These are phyloP conservation scores for Cottoperca gobio DNA, from an alignment of 2,797 vertebrate genomes.

Conservation along the genomic window DNA sequence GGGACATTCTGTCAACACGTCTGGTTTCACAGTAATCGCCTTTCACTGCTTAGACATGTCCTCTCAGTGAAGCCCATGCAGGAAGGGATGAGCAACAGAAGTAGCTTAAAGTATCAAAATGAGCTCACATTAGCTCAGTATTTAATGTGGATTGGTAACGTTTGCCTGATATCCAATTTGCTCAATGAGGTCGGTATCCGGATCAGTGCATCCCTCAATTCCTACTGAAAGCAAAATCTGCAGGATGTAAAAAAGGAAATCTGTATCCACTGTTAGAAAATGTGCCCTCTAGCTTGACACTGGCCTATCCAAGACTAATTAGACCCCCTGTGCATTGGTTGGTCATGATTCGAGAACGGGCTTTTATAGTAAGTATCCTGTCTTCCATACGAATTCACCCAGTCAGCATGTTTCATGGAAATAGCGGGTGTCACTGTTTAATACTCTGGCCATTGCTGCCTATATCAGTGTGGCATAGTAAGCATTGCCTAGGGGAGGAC, in stretches of 20 bases:
- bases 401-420: conserved; percentile 30
- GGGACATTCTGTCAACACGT: neutral
- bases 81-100: neutral
- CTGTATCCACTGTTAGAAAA: conserved; percentile 7
- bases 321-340: neutral
- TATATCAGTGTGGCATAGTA: neutral
- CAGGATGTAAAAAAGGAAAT: conserved; percentile 1
- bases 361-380: conserved; percentile 18
- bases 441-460: conserved; percentile 27
- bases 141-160: neutral
- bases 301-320: neutral
- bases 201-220: neutral
- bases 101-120: neutral
- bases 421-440: conserved; percentile 42
- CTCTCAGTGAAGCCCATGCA: neutral
- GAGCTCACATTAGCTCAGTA: neutral
- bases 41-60: neutral
- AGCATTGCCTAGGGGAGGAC: conserved; percentile 30
- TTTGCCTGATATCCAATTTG: neutral
- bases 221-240: conserved; percentile 2
- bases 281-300: conserved; percentile 13
- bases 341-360: conserved; percentile 16
- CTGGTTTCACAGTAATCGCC: too few relatives aligned
- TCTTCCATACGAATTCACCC: conserved; percentile 27
- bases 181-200: neutral